These are phyloP conservation scores for Colossoma macropomum DNA, from an alignment of 2,113 vertebrate species.

Conservation along the genomic window DNA sequence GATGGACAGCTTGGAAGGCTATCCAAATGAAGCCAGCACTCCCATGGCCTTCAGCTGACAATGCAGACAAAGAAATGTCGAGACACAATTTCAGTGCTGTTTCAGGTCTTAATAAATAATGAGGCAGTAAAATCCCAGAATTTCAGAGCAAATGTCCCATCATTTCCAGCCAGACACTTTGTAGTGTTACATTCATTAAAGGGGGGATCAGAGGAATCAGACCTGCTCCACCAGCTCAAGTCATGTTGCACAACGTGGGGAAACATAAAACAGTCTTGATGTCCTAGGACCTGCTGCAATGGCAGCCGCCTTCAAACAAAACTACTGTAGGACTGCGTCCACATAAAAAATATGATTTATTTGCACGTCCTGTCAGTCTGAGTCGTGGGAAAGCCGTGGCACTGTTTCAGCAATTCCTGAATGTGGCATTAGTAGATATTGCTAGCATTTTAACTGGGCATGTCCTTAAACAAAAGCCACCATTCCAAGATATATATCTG, in stretches of 20 bases:
- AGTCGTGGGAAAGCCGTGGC: slow-evolving; percentile 14
- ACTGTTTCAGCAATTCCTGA: not conserved
- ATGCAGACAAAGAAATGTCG: not conserved
- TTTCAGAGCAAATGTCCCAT: not conserved
- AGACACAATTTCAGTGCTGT: slow-evolving; percentile 2
- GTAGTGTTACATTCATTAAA: slow-evolving; percentile 1
- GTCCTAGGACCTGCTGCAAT: not conserved
- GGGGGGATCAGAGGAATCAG: not conserved
- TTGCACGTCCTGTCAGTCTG: not conserved
- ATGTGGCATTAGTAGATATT: not conserved
- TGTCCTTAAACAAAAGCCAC: slow-evolving; percentile 2
- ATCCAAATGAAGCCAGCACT: not conserved
- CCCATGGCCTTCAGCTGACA: not conserved
- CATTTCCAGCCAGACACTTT: not conserved
- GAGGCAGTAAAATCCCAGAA: not conserved
- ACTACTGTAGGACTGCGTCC: not conserved
- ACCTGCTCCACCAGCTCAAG: slow-evolving; percentile 9
- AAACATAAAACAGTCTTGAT: not conserved
- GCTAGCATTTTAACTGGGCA: not conserved
- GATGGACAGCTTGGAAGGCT: not conserved
- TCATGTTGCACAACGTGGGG: not conserved
- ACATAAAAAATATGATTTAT: not conserved
- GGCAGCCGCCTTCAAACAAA: not conserved
- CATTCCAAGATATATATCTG: not conserved
- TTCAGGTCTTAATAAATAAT: slow-evolving; percentile 34